Evolutionary conservation across 1,140 invertebrate species (phyloP).

Genomic region (Macrotrachela quadricornifera): DNA sequence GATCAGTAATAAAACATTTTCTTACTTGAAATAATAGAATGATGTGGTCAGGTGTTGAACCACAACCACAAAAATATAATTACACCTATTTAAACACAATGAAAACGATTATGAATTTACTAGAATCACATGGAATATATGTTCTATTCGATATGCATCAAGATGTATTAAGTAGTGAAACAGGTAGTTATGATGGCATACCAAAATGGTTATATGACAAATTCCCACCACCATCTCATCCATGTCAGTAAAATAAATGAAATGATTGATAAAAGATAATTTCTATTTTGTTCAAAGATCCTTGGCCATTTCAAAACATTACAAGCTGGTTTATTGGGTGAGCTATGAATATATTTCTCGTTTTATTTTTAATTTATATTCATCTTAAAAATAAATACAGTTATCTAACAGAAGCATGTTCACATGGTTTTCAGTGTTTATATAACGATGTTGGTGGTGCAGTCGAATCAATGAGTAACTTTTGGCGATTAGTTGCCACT

Average conservation of each 20-base stretch:
- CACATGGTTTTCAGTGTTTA: slow-evolving; percentile 14
- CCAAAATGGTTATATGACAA: slow-evolving; percentile 14
- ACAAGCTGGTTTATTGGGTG: slow-evolving; percentile 2
- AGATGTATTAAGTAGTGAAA: slow-evolving; percentile 11
- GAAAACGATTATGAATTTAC: slow-evolving; percentile 10
- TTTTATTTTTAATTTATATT: too few relatives aligned
- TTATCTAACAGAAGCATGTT: slow-evolving; percentile 14
- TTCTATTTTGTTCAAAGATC: too few relatives aligned
- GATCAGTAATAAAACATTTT: too few relatives aligned
- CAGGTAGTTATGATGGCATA: slow-evolving; percentile 13
- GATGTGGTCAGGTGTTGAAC: slow-evolving; percentile 16
- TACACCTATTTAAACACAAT: slow-evolving; percentile 13
- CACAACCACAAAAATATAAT: slow-evolving; percentile 10
- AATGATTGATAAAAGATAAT: too few relatives aligned
- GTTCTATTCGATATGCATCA: slow-evolving; percentile 17
- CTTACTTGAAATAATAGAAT: too few relatives aligned
- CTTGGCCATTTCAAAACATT: slow-evolving; percentile 13
- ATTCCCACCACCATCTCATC: slow-evolving; percentile 7
- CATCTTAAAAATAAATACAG: too few relatives aligned
- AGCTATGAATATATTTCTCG: too few relatives aligned
- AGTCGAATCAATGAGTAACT: slow-evolving; percentile 9
- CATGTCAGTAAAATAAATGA: too few relatives aligned
- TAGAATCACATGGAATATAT: slow-evolving; percentile 14
- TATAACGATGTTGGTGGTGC: slow-evolving; percentile 13
- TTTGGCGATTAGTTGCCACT: slow-evolving; percentile 13